Base-by-base conservation (phyloP, 2,797 vertebrate genomes). In the Gambusia yucatana region DNA sequence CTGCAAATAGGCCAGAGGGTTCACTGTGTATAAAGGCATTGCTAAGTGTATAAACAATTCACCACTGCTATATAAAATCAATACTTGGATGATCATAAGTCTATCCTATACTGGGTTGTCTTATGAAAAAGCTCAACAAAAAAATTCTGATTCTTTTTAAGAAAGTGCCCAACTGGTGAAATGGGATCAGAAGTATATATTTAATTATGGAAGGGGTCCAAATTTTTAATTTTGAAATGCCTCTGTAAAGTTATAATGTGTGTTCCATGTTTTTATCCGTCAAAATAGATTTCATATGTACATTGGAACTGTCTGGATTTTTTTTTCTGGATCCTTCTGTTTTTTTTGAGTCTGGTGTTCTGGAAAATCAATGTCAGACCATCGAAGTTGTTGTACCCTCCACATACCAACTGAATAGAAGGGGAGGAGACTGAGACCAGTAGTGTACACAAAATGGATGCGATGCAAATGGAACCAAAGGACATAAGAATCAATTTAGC, bases 401-500 rank as follows among this genome's bases (percentile, higher is more conserved):
- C 16, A 77, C 90, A 90, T 82, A 86, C 86, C 87, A 85, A 91
- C 84, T 63, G 88, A 91, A 91, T 91, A 84, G 88, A 79, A 75
- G 80, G 88, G 87, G 81, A 25, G 87, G 80, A 83, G 84, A 83
- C 84, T 55, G 82, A 90, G 87, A 78, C 72, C 78, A 86, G 89
- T 88, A 88, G 82, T 43, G 80, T 77, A 70, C 84, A 25, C 92
- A 94, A 95, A 96, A 95, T 93, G 90, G 93, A 94, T 93, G 90
- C 83, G 82, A 95, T 93, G 94, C 91, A 93, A 94, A 94, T 94
- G 91, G 88, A 92, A 93, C 81, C 87, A 92, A 86, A 95, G 93
- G 93, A 96, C 94, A 92, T 85, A 59, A 84, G 92, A 96, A 95
- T 96, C 95, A 95, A 95, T 96, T 96, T 94, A 94, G 86, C 89